These are phyloP conservation scores for Piaya cayana DNA, from an alignment of 2,113 vertebrate genomes.

Conservation along the genomic window DNA sequence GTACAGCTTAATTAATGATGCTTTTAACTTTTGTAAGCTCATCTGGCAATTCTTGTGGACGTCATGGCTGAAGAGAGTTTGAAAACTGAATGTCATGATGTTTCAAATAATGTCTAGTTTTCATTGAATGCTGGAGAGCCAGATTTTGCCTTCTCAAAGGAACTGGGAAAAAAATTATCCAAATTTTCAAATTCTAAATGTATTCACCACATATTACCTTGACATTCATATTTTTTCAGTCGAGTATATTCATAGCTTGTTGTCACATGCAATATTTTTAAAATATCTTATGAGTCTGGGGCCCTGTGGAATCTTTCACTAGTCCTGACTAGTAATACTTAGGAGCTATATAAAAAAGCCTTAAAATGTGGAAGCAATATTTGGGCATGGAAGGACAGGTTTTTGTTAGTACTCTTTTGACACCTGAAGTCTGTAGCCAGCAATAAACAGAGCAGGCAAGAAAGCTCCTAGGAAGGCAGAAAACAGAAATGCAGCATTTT, in stretches of 20 bases:
- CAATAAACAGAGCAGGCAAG: constrained; percentile 10
- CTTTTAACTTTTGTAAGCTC: neutral
- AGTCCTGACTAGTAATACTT: neutral
- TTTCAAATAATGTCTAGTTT: neutral
- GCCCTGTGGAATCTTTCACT: neutral
- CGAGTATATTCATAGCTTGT: neutral
- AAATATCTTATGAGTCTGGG: neutral
- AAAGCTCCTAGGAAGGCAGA: constrained; percentile 35
- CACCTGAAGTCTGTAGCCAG: neutral
- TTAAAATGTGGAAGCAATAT: neutral
- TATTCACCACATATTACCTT: neutral
- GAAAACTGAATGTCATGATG: neutral
- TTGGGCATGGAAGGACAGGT: neutral
- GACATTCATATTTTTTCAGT: neutral
- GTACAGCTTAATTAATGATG: neutral
- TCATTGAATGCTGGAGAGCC: neutral
- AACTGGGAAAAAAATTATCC: neutral
- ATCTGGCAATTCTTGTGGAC: neutral
- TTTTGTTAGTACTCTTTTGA: neutral
- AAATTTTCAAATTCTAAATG: neutral
- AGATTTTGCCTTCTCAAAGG: neutral
- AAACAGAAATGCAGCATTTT: constrained; percentile 59
- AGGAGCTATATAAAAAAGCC: neutral
- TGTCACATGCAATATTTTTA: neutral
- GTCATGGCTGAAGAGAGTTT: neutral